Evolutionary conservation across 1,140 invertebrate species (phyloP), one percentile per base, ranked within the genome.

Genomic region (Macrotrachela quadricornifera): DNA sequence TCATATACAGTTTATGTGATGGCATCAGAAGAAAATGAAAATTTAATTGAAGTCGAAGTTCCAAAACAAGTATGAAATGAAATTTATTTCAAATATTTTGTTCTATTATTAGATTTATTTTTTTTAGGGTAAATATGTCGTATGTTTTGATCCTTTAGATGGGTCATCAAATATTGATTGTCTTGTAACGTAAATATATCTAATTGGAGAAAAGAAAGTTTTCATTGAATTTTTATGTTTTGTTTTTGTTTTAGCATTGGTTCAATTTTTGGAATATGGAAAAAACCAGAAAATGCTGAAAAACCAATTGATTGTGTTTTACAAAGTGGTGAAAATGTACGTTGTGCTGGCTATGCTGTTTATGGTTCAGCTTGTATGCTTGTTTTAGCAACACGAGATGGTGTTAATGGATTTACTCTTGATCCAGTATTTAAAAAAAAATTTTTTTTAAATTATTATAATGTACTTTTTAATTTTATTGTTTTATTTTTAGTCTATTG

Each of bases 91-190:
- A n/a, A n/a, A 30, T 30, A 30, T 30, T 30, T 30, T 2, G 8
- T 30, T 30, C 8, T 30, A 30, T 30, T n/a, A n/a, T 30, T 8
- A 30, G 21, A 30, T 30, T 30, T 2, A 30, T n/a, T n/a, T 4
- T 30, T 30, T 30, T 30, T 30, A 30, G 21, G 21, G 21, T 30
- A 97, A 97, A 73, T 99, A 99, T 64, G 81, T 99, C 52, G 90
- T 99, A 0, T 88, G 84, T 60, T 99, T 99, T 71, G 94, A 99
- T 73, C 94, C 94, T 0, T 71, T 99, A 45, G 94, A 99, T 71
- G 92, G 94, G 8, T 96, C 91, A 0, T 97, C 92, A 0, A 99
- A 99, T 65, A 99, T 99, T 60, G 94, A 99, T 63, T 97, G 92
- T 64, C 74, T 97, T 1, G 90, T 92, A 0, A 96, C 92, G 0